Base-by-base conservation (phyloP, 2,888 invertebrate species). In the Dicranocentrus wangi region DNA sequence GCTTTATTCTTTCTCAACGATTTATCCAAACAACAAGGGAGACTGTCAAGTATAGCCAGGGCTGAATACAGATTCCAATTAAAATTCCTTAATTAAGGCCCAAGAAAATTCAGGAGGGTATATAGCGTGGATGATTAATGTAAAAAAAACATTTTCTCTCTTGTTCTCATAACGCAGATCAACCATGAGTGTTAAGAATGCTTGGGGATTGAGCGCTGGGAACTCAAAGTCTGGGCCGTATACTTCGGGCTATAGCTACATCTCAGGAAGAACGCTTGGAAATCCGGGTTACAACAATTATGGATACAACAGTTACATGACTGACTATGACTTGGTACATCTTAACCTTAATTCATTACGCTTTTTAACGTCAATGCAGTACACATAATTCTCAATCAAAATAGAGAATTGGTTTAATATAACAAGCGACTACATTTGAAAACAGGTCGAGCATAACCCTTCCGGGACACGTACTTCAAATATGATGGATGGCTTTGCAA, bases 201-300 rank as follows among this genome's bases (percentile, higher is more conserved):
- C 51, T 28, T 78, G 70, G 70, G 78, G 78, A 25, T 65, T 71
- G 25, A 69, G 53, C 39, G 70, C 78, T 10, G 78, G 78, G 32
- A 78, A 21, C 42, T 70, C 78, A 1, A 63, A 39, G 21, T 39
- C 63, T 10, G 78, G 78, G 15, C 78, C 78, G 17, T 78, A 78
- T 32, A 63, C 71, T 15, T 27, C 77, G 10, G 78, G 78, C 53
- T 70, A 78, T 63, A 53, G 78, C 7, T 78, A 78, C 70, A 51
- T 69, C 51, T 42, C 69, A 21, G 63, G 70, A 19, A 27, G 77
- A 61, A 70, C 27, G 39, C 51, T 70, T 3, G 10, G 15, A 8
- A 25, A 13, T 13, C 51, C 51, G 21, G 53, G 43, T 8, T 17
- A 39, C n/a, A 17, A 43, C 1, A 15, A 19, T 10, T 71, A 58